phyloP scores from a whole-genome alignment of 2,113 vertebrate genomes.

The Capricornis sumatraensis region DNA sequence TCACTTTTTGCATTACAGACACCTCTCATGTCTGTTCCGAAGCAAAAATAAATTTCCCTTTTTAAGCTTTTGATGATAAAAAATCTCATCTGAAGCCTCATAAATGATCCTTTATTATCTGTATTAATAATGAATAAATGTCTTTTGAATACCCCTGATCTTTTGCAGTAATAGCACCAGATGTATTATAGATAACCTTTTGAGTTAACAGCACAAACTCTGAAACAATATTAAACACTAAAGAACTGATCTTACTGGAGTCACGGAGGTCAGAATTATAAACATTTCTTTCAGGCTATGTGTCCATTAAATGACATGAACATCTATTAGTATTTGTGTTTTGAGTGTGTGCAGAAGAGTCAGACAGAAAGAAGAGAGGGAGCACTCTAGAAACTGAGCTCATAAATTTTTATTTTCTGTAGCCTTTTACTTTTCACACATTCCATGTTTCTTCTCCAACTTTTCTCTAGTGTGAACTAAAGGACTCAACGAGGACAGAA shows the following conservation, averaged over 20 bases:
- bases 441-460: constrained; percentile 49
- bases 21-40: constrained; percentile 79
- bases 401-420: constrained; percentile 71
- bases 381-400: constrained; percentile 57
- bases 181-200: constrained; percentile 90
- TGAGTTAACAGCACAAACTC: constrained; percentile 88
- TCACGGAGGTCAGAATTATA: constrained; percentile 80
- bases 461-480: constrained; percentile 61
- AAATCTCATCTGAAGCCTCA: constrained; percentile 88
- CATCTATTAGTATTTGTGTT: constrained; percentile 32
- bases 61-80: constrained; percentile 88
- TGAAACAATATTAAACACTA: constrained; percentile 84
- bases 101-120: constrained; percentile 91
- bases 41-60: constrained; percentile 87
- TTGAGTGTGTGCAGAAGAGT: not conserved
- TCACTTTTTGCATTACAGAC: constrained; percentile 77
- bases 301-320: constrained; percentile 62
- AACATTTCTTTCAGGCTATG: constrained; percentile 73
- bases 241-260: constrained; percentile 76
- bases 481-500: constrained; percentile 36
- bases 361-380: not conserved
- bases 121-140: constrained; percentile 92
- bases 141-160: constrained; percentile 85
- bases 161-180: constrained; percentile 84
- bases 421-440: constrained; percentile 63